A percentile compares a stretch with the other conserved stretches of the same genome.
phyloP scores from a whole-genome alignment of 1,140 invertebrate genomes.

The Cydia amplana region DNA sequence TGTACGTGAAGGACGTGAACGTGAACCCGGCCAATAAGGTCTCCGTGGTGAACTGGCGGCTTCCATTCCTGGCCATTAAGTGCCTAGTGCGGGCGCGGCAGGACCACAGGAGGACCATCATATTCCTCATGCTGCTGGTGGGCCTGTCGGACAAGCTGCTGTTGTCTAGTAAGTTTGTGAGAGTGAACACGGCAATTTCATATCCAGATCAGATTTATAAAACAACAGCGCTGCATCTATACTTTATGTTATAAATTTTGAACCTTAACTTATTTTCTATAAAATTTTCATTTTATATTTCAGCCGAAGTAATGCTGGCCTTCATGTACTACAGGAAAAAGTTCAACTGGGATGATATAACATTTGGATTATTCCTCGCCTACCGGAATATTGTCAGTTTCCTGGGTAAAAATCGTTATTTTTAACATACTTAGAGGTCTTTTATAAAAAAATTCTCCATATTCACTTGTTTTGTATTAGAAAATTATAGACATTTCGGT shows the following conservation, averaged over 20 bases:
- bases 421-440: no score
- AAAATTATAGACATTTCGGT: no score
- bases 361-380: conserved; percentile 70
- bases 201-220: no score
- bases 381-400: conserved; percentile 49
- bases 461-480: no score
- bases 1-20: conserved; percentile 63
- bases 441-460: no score
- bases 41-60: conserved; percentile 61
- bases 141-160: conserved; percentile 66
- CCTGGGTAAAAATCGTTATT: conserved; percentile 38
- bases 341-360: conserved; percentile 73
- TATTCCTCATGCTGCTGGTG: conserved; percentile 69
- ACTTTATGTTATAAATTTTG: no score
- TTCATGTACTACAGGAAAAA: conserved; percentile 76
- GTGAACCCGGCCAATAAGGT: conserved; percentile 67
- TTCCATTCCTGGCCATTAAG: conserved; percentile 68
- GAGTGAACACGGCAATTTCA: background rate
- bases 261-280: conserved; percentile 7
- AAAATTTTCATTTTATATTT: conserved; percentile 43
- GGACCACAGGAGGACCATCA: conserved; percentile 61
- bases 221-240: no score
- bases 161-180: conserved; percentile 57
- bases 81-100: conserved; percentile 65
- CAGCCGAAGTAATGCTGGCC: conserved; percentile 70